Evolutionary conservation across 2,888 invertebrate species (phyloP).

Genomic region (Scaptomyza caliginosa): DNA sequence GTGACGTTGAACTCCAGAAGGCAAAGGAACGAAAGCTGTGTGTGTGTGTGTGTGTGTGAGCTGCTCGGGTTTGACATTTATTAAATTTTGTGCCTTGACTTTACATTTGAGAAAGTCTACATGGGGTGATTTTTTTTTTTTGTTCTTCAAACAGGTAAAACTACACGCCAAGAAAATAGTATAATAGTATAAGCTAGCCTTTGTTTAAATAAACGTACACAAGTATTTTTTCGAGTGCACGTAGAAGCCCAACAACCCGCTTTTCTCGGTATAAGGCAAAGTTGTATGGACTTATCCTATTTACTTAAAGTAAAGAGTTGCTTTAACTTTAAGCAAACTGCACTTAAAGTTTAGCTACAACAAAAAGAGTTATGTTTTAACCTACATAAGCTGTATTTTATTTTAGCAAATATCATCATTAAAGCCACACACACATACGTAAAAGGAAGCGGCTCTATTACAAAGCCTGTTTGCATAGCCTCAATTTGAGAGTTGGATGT

Average conservation of each 20-base stretch:
- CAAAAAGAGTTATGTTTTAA: not conserved
- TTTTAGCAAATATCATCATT: constrained; percentile 69
- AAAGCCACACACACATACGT: constrained; percentile 33
- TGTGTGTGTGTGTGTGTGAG: too few species aligned
- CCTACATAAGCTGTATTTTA: constrained; percentile 14
- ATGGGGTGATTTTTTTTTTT: not conserved
- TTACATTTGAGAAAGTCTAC: not conserved
- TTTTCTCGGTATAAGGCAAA: not conserved
- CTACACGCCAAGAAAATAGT: not conserved
- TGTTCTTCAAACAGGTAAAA: not conserved
- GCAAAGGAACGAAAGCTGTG: not conserved
- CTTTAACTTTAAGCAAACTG: not conserved
- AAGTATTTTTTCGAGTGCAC: not conserved
- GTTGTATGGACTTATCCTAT: not conserved
- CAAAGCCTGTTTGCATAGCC: constrained; percentile 76
- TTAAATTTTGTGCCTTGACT: constrained; percentile 53
- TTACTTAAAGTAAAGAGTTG: not conserved
- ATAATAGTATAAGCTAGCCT: too few species aligned
- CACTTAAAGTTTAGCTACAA: not conserved
- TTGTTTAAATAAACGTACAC: not conserved
- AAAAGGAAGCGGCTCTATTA: constrained; percentile 73
- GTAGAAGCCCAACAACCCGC: not conserved
- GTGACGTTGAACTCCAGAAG: not conserved
- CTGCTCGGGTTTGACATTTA: constrained; percentile 57
- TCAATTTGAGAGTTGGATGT: constrained; percentile 48